Base-by-base conservation (phyloP, 2,113 vertebrate genomes). In the Echinops telfairi region DNA sequence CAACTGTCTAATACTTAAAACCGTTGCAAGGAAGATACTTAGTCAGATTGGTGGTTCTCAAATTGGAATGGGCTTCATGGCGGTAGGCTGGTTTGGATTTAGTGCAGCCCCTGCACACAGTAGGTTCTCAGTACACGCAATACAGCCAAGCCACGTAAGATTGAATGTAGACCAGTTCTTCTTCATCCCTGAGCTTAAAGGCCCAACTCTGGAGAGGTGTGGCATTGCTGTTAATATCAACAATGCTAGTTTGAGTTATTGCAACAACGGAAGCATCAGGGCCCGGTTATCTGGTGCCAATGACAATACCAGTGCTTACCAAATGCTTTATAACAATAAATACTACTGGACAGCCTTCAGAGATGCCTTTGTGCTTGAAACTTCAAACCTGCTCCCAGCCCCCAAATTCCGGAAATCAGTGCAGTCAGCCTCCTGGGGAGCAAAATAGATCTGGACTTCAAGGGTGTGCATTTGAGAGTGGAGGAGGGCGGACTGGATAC, bases 241-340 rank as follows among this genome's bases (percentile, higher is more conserved):
- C 2, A 0, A 11, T 47, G 0, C 76, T 16, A 36, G n/a, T 22
- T 6, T 5, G 20, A 40, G 33, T 68, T 81, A 2, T 66, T 93
- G 71, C 93, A 79, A 91, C 66, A 89, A 2, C 3, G 0, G 36
- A 92, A 87, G 70, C 83, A 79, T 43, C 57, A 83, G 29, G 89
- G 11, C 33, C 89, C 73, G 27, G 8, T 27, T n/a, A 31, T 57
- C 20, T 36, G 14, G 33, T 92, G 89, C 73, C 96, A 94, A 85
- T 12, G 57, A 92, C 77, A 95, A 92, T 71, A 95, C 38, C 47
- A 36, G 19, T 82, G 38, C 71, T 95, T 82, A 96, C 77, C 88
- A 95, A 92, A 86, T 58, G 77, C 0, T 2, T 88, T 87, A 71
- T 57, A 83, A 76, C 88, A 95, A 95, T 33, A 94, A 96, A 88